phyloP scores from a whole-genome alignment of 1,140 invertebrate species.

The Anastatus disparis region DNA sequence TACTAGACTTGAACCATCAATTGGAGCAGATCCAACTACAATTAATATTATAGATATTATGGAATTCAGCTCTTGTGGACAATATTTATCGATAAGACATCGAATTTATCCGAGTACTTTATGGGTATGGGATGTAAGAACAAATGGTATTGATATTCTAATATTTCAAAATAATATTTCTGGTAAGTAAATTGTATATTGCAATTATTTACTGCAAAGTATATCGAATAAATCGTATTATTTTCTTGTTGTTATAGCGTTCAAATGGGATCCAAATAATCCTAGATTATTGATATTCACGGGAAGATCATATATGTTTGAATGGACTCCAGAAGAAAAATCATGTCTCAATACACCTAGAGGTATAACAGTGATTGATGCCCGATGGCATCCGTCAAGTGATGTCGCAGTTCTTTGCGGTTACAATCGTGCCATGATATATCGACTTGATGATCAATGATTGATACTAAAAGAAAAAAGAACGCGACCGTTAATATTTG shows the following conservation, averaged over 20 bases:
- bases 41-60: constrained; percentile 53
- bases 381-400: constrained; percentile 54
- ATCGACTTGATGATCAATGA: constrained; percentile 5
- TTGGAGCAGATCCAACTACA: constrained; percentile 41
- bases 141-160: constrained; percentile 58
- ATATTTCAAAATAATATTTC: constrained; percentile 58
- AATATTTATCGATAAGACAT: constrained; percentile 59
- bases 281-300: constrained; percentile 54
- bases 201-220: not conserved
- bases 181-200: constrained; percentile 44
- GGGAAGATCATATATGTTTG: constrained; percentile 52
- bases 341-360: constrained; percentile 48
- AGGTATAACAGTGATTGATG: constrained; percentile 55
- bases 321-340: constrained; percentile 54
- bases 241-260: constrained; percentile 46
- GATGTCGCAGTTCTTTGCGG: constrained; percentile 53
- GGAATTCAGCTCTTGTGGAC: constrained; percentile 61
- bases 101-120: constrained; percentile 60
- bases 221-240: not conserved
- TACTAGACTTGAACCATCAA: constrained; percentile 46
- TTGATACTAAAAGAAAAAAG: not conserved
- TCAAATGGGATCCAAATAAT: constrained; percentile 55
- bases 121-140: constrained; percentile 61
- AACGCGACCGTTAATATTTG: not conserved
- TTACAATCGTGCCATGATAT: constrained; percentile 49